These are phyloP conservation scores for Baccha elongata DNA, from an alignment of 2,888 invertebrate genomes.

Conservation along the genomic window DNA sequence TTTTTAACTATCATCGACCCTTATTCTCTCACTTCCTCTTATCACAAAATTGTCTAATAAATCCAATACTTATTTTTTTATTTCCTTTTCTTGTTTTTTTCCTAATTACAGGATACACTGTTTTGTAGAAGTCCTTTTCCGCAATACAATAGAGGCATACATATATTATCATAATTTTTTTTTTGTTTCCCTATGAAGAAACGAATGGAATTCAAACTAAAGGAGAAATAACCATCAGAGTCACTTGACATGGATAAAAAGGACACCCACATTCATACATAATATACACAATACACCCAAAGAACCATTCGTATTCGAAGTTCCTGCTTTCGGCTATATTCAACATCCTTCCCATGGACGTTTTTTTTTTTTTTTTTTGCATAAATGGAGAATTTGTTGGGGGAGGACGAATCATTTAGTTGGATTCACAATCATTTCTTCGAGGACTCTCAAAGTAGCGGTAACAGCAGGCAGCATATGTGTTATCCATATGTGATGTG, in stretches of 20 bases:
- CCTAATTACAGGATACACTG: slow-evolving; percentile 69
- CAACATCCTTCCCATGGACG: not conserved
- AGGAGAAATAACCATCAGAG: slow-evolving; percentile 33
- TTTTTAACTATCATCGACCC: slow-evolving; percentile 2
- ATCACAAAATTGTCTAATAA: slow-evolving; percentile 57
- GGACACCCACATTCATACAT: slow-evolving; percentile 44
- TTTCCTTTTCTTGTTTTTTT: slow-evolving; percentile 41
- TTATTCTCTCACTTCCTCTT: slow-evolving; percentile 15
- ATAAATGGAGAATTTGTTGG: slow-evolving; percentile 30
- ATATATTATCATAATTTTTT: slow-evolving; percentile 17
- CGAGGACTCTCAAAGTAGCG: slow-evolving; percentile 15
- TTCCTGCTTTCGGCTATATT: slow-evolving; percentile 2
- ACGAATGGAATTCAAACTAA: slow-evolving; percentile 42
- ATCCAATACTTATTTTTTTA: slow-evolving; percentile 40
- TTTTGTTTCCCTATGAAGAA: slow-evolving; percentile 45
- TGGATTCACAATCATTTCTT: slow-evolving; percentile 16
- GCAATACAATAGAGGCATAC: slow-evolving; percentile 57
- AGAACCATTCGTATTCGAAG: slow-evolving; percentile 1
- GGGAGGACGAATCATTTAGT: slow-evolving; percentile 37
- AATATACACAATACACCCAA: not conserved
- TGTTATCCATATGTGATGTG: slow-evolving; percentile 49
- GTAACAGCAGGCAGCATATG: slow-evolving; percentile 64
- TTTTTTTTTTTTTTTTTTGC: not conserved
- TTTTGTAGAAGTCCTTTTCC: slow-evolving; percentile 61
- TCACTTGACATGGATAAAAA: slow-evolving; percentile 70